These are phyloP conservation scores for Ciconia maguari DNA, from an alignment of 2,113 vertebrate species.

Conservation along the genomic window DNA sequence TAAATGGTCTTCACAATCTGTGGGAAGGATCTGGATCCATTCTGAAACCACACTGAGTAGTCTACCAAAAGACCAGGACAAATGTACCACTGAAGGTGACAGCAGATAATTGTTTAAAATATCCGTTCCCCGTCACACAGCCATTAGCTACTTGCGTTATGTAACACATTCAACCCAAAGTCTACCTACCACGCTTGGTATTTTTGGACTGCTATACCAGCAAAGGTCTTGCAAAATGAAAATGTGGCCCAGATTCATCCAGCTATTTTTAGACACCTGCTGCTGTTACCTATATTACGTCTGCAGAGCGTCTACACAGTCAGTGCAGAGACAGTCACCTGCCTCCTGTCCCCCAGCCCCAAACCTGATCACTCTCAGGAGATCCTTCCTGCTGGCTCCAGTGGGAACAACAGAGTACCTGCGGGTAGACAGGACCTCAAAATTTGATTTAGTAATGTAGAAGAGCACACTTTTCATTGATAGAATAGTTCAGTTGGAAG, in stretches of 20 bases:
- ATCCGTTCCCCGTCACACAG: background rate
- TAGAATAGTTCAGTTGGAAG: background rate
- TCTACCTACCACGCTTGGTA: background rate
- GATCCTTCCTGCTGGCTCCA: background rate
- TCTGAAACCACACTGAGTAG: background rate
- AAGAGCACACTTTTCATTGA: background rate
- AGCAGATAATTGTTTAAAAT: background rate
- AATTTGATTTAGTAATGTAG: background rate
- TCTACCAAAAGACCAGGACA: background rate
- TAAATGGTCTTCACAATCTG: background rate
- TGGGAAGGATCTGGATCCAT: background rate
- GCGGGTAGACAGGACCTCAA: background rate
- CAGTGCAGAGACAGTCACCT: background rate
- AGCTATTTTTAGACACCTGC: constrained; percentile 15
- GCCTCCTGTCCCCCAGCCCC: background rate
- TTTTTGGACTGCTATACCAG: constrained; percentile 5
- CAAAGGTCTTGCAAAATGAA: constrained; percentile 15
- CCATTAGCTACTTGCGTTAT: background rate
- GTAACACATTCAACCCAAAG: background rate
- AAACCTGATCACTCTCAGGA: background rate
- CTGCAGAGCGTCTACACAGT: background rate
- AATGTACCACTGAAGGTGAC: background rate
- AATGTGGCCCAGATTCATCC: constrained; percentile 3
- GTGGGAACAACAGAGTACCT: background rate
- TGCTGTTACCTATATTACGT: background rate